Percentiles rank a stretch among this genome's conserved stretches.
phyloP scores from a whole-genome alignment of 2,888 invertebrate species.

The Diachrysia chrysitis region DNA sequence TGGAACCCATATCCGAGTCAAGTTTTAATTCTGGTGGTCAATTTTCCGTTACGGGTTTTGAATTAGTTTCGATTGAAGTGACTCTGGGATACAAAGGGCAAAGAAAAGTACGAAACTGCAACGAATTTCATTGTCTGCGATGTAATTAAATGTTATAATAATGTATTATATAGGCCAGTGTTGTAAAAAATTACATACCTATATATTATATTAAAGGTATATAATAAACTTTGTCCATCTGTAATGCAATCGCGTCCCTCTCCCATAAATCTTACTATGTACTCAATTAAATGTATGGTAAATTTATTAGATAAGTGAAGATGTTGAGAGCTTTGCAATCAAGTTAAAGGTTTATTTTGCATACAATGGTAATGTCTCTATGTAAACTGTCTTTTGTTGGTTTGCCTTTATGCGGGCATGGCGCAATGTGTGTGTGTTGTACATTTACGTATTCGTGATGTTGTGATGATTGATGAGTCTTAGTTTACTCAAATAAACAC shows the following conservation, averaged over 20 bases:
- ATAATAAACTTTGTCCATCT: background rate
- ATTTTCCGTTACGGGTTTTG: too few relatives aligned
- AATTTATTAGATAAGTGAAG: background rate
- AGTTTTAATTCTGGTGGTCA: background rate
- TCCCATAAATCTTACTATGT: too few relatives aligned
- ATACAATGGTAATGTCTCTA: conserved; percentile 9
- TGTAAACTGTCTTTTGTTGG: conserved; percentile 28
- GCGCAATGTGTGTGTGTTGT: conserved; percentile 21
- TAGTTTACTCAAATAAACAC: conserved; percentile 50
- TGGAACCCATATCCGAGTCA: background rate
- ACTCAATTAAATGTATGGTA: background rate
- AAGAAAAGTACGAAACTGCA: too few relatives aligned
- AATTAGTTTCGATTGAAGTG: too few relatives aligned
- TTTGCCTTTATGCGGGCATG: conserved; percentile 31
- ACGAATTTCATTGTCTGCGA: too few relatives aligned
- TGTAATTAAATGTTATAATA: too few relatives aligned
- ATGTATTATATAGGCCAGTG: too few relatives aligned
- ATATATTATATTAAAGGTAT: too few relatives aligned
- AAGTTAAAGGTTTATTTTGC: background rate
- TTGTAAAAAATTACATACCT: too few relatives aligned
- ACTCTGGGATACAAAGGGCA: too few relatives aligned
- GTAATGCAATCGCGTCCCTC: too few relatives aligned
- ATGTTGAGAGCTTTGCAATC: background rate
- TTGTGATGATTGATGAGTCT: conserved; percentile 55
- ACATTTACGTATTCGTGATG: conserved; percentile 46